Conservation (phyloP, 1,140 invertebrate genomes). For the Diachasma alloeum region DNA sequence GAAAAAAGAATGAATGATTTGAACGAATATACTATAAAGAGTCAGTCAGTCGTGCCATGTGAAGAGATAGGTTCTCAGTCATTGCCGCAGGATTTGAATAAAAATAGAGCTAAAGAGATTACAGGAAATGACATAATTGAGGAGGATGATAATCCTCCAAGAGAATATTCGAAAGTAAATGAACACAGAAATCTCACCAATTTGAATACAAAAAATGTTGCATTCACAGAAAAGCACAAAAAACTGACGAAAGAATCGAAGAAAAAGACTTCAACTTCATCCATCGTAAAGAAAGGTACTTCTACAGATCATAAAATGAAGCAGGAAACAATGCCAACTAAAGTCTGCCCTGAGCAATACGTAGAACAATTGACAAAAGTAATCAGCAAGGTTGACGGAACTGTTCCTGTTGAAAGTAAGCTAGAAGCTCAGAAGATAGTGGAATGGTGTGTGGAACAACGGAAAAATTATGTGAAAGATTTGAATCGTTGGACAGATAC, state of each 20-base stretch:
- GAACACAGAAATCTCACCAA: too few species aligned
- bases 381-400: too few species aligned
- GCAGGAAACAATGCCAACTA: not conserved
- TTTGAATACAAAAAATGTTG: not conserved
- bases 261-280: too few species aligned
- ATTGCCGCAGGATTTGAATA: not conserved
- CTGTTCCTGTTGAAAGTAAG: too few species aligned
- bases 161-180: not conserved
- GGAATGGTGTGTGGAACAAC: not conserved
- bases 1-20: too few species aligned
- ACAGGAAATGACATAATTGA: not conserved
- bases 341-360: not conserved
- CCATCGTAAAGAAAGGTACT: too few species aligned
- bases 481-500: not conserved
- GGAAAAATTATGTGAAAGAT: not conserved
- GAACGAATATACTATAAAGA: too few species aligned
- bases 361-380: too few species aligned
- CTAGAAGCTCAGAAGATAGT: slow-evolving; percentile 7
- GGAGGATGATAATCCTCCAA: not conserved
- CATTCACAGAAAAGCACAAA: not conserved
- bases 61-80: too few species aligned
- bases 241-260: not conserved
- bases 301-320: not conserved
- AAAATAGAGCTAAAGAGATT: not conserved
- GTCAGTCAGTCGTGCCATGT: too few species aligned